Conservation (phyloP, 1,140 invertebrate species). For the Lepidotrigona ventralis region DNA sequence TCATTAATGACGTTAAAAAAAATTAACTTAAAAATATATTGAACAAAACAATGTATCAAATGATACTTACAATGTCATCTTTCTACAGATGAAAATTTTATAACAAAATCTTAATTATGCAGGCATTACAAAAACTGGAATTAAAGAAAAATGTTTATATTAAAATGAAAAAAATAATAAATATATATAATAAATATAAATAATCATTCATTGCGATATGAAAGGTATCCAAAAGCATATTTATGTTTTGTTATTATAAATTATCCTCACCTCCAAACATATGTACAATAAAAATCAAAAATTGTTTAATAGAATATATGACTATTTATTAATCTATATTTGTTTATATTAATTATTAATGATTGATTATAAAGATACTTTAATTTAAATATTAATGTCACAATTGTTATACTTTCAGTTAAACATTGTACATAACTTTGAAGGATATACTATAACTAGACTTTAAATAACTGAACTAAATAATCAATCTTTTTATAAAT, state of each 20-base stretch:
- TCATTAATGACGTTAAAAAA: not conserved
- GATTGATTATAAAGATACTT: not conserved
- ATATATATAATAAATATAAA: not conserved
- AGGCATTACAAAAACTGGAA: conserved; percentile 18
- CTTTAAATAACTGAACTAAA: not conserved
- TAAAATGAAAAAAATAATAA: not conserved
- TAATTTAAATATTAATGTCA: not conserved
- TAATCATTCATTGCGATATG: not conserved
- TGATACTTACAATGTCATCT: conserved; percentile 25
- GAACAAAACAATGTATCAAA: not conserved
- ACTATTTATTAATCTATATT: conserved; percentile 4
- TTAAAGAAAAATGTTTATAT: conserved; percentile 5
- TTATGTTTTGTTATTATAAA: not conserved
- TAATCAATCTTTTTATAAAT: not conserved
- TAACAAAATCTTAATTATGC: not conserved
- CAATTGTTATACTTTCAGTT: conserved; percentile 12
- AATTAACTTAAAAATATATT: not conserved
- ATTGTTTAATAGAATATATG: not conserved
- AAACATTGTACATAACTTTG: not conserved
- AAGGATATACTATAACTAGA: not conserved
- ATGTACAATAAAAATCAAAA: not conserved
- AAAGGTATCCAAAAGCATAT: not conserved
- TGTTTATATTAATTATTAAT: not conserved
- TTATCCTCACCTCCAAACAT: not conserved
- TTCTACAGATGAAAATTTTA: conserved; percentile 6